phyloP scores from a whole-genome alignment of 2,113 vertebrate genomes.

The Oreotragus oreotragus region DNA sequence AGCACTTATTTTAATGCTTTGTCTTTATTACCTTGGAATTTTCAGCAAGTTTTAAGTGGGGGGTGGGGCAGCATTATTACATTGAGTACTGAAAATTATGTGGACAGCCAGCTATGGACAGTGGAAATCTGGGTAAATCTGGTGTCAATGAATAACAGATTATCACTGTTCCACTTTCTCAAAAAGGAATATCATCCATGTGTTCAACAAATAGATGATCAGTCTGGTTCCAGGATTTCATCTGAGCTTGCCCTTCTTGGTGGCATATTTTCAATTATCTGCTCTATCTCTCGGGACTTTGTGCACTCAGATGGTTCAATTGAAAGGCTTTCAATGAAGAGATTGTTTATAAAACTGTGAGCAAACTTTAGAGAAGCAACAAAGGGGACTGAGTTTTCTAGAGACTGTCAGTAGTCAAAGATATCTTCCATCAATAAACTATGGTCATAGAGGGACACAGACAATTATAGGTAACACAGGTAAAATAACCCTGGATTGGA shows the following conservation, averaged over 20 bases:
- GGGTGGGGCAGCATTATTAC: neutral
- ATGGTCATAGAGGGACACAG: neutral
- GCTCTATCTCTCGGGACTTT: neutral
- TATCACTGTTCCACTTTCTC: neutral
- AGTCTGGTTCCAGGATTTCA: neutral
- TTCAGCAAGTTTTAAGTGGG: neutral
- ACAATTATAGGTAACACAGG: neutral
- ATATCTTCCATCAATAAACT: neutral
- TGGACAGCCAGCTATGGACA: neutral
- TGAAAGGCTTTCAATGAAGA: neutral
- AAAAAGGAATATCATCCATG: neutral
- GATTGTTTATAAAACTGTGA: neutral
- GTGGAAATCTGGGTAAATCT: neutral
- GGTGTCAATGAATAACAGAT: neutral
- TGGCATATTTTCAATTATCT: neutral
- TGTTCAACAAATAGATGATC: neutral
- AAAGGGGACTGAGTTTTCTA: neutral
- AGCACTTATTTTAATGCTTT: neutral
- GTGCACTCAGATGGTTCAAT: neutral
- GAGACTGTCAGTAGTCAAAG: neutral
- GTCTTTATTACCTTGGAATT: neutral
- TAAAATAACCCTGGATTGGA: neutral
- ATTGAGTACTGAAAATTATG: neutral
- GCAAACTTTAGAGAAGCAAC: neutral
- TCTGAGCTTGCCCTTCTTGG: neutral